These are phyloP conservation scores for Drosophila nikananu DNA, from an alignment of 1,140 invertebrate species.

Conservation along the genomic window DNA sequence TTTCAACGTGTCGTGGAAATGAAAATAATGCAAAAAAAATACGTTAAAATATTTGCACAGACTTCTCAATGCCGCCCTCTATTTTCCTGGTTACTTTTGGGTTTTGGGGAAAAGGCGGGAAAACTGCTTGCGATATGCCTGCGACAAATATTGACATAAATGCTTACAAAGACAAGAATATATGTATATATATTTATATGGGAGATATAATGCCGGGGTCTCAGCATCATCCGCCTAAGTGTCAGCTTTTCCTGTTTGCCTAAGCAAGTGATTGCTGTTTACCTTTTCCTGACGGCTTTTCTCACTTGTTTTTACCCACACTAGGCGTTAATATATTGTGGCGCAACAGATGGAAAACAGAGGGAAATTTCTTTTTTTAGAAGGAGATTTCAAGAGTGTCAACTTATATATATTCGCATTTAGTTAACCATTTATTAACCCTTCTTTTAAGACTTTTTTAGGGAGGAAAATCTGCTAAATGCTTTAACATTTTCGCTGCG, in stretches of 20 bases:
- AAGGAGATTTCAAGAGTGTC: background rate
- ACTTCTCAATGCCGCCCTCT: conserved; percentile 36
- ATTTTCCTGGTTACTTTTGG: conserved; percentile 50
- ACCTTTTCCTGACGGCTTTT: conserved; percentile 26
- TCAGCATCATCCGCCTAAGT: conserved; percentile 60
- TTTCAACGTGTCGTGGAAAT: conserved; percentile 76
- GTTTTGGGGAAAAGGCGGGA: conserved; percentile 40
- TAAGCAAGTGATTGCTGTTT: conserved; percentile 77
- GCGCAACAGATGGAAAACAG: conserved; percentile 17
- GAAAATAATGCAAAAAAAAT: conserved; percentile 32
- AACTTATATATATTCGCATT: background rate
- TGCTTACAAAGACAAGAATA: conserved; percentile 41
- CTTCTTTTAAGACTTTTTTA: background rate
- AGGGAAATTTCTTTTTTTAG: too few relatives aligned
- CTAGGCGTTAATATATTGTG: background rate
- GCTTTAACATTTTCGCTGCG: background rate
- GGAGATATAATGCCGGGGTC: conserved; percentile 3
- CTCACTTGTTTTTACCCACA: background rate
- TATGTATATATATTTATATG: conserved; percentile 5
- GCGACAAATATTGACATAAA: conserved; percentile 72
- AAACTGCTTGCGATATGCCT: conserved; percentile 60
- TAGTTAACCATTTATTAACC: background rate
- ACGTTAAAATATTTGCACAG: conserved; percentile 78
- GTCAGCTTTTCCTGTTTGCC: conserved; percentile 69
- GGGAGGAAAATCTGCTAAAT: background rate